Conservation (phyloP, 2,797 vertebrate genomes). For the Falco peregrinus region DNA sequence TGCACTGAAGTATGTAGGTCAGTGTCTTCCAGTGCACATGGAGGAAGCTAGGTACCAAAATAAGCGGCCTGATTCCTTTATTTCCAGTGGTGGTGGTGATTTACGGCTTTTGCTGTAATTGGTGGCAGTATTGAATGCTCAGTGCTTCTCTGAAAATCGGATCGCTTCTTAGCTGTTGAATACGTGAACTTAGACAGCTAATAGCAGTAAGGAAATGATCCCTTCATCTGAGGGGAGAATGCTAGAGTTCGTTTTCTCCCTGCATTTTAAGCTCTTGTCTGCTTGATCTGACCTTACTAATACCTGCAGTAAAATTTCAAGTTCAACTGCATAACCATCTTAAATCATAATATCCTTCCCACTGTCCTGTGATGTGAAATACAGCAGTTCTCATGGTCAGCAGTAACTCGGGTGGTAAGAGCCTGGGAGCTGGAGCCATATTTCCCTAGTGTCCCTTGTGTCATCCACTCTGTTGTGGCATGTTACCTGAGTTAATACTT, state of each 20-base stretch:
- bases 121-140: not conserved
- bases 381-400: not conserved
- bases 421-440: not conserved
- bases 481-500: rapidly evolving
- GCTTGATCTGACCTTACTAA: not conserved
- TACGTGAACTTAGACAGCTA: not conserved
- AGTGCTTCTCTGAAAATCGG: not conserved
- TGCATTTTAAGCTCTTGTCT: not conserved
- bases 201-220: not conserved
- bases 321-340: not conserved
- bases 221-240: not conserved
- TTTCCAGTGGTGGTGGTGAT: not conserved
- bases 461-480: not conserved
- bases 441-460: not conserved
- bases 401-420: not conserved
- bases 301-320: not conserved
- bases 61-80: slow-evolving; percentile 23
- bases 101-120: not conserved
- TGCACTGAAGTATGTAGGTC: not conserved
- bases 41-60: not conserved
- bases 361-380: not conserved
- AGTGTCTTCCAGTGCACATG: not conserved
- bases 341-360: no score
- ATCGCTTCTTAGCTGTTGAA: not conserved
- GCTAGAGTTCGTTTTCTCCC: not conserved